Conservation (phyloP, 1,140 invertebrate species). For the Papilio xuthus region DNA sequence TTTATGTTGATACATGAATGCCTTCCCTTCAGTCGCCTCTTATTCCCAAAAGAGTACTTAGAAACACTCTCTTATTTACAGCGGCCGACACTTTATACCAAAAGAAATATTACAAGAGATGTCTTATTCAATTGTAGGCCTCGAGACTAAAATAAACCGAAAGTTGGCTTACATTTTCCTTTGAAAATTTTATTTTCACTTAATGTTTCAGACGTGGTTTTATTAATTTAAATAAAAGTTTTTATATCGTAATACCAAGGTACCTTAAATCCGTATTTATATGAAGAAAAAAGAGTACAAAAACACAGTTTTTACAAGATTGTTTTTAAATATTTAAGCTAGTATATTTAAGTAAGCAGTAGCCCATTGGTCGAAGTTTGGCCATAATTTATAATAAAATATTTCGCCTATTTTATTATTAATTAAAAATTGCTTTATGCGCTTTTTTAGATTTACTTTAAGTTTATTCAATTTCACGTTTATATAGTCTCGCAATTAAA, state of each 20-base stretch:
- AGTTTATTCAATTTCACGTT: too few relatives aligned
- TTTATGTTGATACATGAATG: slow-evolving; percentile 7
- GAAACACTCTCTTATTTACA: slow-evolving; percentile 29
- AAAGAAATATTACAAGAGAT: slow-evolving; percentile 29
- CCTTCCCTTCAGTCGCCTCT: background rate
- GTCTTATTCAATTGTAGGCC: slow-evolving; percentile 28
- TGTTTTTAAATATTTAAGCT: too few relatives aligned
- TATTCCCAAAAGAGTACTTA: slow-evolving; percentile 35
- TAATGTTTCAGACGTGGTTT: background rate
- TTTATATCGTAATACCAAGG: background rate
- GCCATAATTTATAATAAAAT: too few relatives aligned
- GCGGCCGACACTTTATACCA: slow-evolving; percentile 29
- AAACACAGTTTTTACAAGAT: too few relatives aligned
- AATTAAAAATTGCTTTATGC: too few relatives aligned
- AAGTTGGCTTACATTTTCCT: background rate
- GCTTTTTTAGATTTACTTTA: too few relatives aligned
- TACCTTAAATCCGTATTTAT: too few relatives aligned
- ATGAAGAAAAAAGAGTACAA: too few relatives aligned
- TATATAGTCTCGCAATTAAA: too few relatives aligned
- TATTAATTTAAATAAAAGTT: background rate
- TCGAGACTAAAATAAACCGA: slow-evolving; percentile 9
- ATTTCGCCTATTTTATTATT: too few relatives aligned
- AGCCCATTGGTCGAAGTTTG: too few relatives aligned
- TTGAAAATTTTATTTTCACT: background rate
- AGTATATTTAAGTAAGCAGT: too few relatives aligned